Base-by-base conservation (phyloP, 2,888 invertebrate species). In the Netelia fuscicornis region DNA sequence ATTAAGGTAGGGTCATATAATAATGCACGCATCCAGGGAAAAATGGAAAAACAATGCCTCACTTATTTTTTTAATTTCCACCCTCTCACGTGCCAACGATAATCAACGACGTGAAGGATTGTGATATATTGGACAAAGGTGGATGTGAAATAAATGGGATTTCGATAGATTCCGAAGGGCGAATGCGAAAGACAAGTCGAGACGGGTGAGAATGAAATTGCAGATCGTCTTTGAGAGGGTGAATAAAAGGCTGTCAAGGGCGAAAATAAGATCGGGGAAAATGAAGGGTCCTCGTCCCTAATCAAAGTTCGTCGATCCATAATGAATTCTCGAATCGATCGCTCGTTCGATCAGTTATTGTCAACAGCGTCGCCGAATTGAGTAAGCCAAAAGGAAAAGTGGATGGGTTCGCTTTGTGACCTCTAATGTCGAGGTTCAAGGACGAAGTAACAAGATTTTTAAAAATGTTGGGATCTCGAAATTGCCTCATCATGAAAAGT, bases 131-230 rank as follows among this genome's bases (percentile, higher is more conserved):
- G 2, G 48, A 13, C 10, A 13, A 11, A 48, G 11, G 48, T 6
- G 13, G 48, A 48, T 48, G 48, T 30, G 62, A 62, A 62, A 30
- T 2, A n/a, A 44, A 65, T 56, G 13, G 56, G 72, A 72, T 65
- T 37, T 37, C 37, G 37, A 37, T 37, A 56, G 64, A 56, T 25
- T 72, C 54, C 54, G 20, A 23, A 65, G 58, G 48, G 8, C 71
- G 17, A 37, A 54, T 17, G 56, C n/a, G 11, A 60, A 52, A 20
- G 52, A 54, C 74, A 60, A 60, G 13, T 17, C 60, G 17, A 37
- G 44, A 62, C 52, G 25, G 58, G 68, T 68, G 37, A 42, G 30
- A 42, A 54, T 75, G 44, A 37, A 68, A 68, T 52, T 17, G 60
- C 23, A 9, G 44, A 74, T 44, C 20, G 30, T 25, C 58, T 48